Conservation (phyloP, 2,113 vertebrate genomes). For the Dromas ardeola region DNA sequence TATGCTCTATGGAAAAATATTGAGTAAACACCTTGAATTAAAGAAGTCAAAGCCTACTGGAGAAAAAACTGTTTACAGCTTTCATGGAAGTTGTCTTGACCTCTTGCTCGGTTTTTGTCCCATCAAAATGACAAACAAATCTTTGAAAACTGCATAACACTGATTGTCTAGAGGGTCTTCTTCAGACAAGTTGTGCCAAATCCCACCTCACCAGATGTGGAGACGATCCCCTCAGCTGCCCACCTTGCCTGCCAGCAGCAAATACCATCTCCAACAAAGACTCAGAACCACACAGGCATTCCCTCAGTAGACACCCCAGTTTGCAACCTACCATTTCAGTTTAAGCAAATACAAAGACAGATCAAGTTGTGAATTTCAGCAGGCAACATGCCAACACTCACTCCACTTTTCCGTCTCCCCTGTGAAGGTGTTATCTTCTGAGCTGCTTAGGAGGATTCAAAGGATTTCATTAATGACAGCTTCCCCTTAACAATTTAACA, state of each 20-base stretch:
- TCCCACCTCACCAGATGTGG: neutral
- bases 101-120: neutral
- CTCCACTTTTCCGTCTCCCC: neutral
- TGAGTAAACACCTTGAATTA: neutral
- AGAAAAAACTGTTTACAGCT: neutral
- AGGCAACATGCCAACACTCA: rapidly evolving
- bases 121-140: neutral
- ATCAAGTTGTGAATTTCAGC: neutral
- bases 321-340: neutral
- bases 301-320: neutral
- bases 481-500: neutral
- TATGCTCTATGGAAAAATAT: neutral
- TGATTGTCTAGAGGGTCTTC: neutral
- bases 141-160: neutral
- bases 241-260: neutral
- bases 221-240: neutral
- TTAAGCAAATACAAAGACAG: neutral
- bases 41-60: neutral
- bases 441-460: neutral
- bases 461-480: neutral
- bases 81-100: neutral
- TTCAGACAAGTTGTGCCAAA: neutral
- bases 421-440: neutral
- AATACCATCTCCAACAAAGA: neutral
- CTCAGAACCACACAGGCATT: neutral